Evolutionary conservation across 2,888 invertebrate genomes (phyloP), one percentile per base, ranked within the genome.

Genomic region (Rotaria magnacalcarata): DNA sequence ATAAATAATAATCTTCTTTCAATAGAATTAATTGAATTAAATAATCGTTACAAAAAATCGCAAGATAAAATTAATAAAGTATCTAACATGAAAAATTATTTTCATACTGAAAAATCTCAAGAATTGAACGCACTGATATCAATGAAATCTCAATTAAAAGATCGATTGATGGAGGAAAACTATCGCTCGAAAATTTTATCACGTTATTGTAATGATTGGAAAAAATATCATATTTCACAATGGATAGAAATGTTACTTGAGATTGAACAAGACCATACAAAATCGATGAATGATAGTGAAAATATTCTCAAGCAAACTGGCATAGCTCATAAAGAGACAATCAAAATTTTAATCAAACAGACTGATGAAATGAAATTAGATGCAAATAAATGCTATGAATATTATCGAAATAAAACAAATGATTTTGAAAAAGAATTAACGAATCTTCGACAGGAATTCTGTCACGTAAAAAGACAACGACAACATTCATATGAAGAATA

Each of bases 351-450:
- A 47, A n/a, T 8, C 3, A 43, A 47, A 47, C 80, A 80, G n/a
- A 43, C n/a, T 11, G 47, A 47, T 11, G 80, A 80, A 43, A 14
- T 47, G 19, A n/a, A 80, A n/a, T 10, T 7, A 11, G 47, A 80
- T n/a, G 47, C 5, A 8, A 24, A 80, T n/a, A 47, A 80, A 24
- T 80, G 80, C 47, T 47, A 80, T 47, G 47, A 80, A 24, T 47
- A 80, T 14, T 47, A 80, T 80, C 47, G n/a, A n/a, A 47, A 80
- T 80, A 47, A 80, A 80, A 80, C 80, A 47, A 16, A 21, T 43
- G 24, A n/a, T 47, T 80, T 80, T 80, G 80, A 47, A 14, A 47
- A 34, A 80, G 80, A 80, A 80, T 24, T 80, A n/a, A n/a, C 24
- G 2, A 43, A 24, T 14, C 24, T 47, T 80, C 80, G 80, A 80